Evolutionary conservation across 2,797 vertebrate genomes (phyloP), one percentile per base, ranked within the genome.

Genomic region (Myotis vivesi): DNA sequence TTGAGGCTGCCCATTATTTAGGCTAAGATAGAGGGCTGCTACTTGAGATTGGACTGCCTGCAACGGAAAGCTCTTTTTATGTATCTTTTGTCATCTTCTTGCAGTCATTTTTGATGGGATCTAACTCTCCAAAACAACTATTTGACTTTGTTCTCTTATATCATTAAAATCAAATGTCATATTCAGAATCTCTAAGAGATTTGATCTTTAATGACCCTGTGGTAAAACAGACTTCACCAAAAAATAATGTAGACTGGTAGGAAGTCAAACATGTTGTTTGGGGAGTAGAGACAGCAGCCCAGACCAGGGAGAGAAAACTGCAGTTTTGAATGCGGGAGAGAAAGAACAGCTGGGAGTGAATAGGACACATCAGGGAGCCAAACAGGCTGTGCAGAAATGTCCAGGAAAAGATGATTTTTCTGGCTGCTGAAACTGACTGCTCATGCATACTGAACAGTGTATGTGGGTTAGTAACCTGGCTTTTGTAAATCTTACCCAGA

Each of bases 141-240:
- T 17, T 77, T 49, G 41, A 73, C 59, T 95, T 95, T 87, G 16
- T 81, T 96, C n/a, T 84, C 92, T 96, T 79, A 9, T 46, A 41
- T 89, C 83, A 91, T 89, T 92, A 92, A 96, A 94, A 64, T 86
- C 41, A 81, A 93, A 93, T 89, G n/a, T 57, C 87, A 87, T 55
- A 76, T 23, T 84, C 73, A 88, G 76, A 92, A 92, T 44, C 28
- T 92, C 41, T 46, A 53, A 71, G 53, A 77, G 25, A 77, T 81
- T 55, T 64, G 72, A 36, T 84, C 49, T 91, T 83, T 92, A 95
- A 94, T 49, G 33, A 91, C 71, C 36, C 11, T 38, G 1, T 41
- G 46, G 75, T 92, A 44, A 94, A 86, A 94, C 25, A 87, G 93
- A 86, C 69, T 85, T 90, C 85, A 92, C 38, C 36, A 62, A 38